A percentile compares a stretch with the other conserved stretches of the same genome.
Evolutionary conservation across 2,888 invertebrate species (phyloP).

Genomic region (Theretra japonica): DNA sequence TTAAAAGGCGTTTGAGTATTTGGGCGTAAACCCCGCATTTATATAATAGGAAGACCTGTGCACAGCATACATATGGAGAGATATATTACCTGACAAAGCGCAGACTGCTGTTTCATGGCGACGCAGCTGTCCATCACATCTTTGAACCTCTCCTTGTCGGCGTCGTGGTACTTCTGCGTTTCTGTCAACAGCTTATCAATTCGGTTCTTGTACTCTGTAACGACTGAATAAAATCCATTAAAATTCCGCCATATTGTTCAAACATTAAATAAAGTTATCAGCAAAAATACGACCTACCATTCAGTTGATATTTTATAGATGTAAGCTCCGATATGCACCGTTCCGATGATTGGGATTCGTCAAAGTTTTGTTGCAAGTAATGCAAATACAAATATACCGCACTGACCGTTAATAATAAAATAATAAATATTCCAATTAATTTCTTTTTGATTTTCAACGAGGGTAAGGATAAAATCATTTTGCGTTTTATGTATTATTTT

Average conservation of each 20-base stretch:
- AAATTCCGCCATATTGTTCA: neutral
- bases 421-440: slow-evolving; percentile 49
- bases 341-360: slow-evolving; percentile 56
- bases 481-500: neutral
- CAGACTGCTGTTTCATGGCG: slow-evolving; percentile 72
- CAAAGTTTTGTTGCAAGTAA: slow-evolving; percentile 59
- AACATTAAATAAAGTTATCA: neutral
- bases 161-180: slow-evolving; percentile 62
- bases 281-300: slow-evolving; percentile 58
- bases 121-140: slow-evolving; percentile 73
- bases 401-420: slow-evolving; percentile 48
- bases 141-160: slow-evolving; percentile 65
- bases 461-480: slow-evolving; percentile 46
- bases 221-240: slow-evolving; percentile 56
- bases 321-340: slow-evolving; percentile 68
- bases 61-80: too few relatives aligned
- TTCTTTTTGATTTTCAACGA: slow-evolving; percentile 52
- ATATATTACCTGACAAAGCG: slow-evolving; percentile 67
- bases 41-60: too few relatives aligned
- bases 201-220: slow-evolving; percentile 72
- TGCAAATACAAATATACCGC: slow-evolving; percentile 61
- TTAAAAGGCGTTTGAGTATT: too few relatives aligned
- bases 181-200: slow-evolving; percentile 72
- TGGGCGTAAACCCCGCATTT: too few relatives aligned
- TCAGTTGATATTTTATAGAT: slow-evolving; percentile 70